Evolutionary conservation across 2,888 invertebrate species (phyloP).

Genomic region (Lamproptera curius): DNA sequence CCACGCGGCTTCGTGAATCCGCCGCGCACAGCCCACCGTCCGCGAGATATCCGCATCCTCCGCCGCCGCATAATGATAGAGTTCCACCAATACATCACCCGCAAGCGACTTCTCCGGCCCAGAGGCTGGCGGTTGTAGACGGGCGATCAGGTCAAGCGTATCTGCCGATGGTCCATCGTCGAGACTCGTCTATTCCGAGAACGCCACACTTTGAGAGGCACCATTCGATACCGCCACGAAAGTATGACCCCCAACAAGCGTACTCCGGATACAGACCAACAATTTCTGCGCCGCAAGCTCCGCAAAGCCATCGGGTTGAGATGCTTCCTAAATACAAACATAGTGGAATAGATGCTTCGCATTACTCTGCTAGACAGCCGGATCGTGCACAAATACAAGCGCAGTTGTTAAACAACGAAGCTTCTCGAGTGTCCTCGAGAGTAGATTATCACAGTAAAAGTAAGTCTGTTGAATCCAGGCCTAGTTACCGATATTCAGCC

Average conservation of each 20-base stretch:
- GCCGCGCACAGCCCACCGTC: constrained; percentile 53
- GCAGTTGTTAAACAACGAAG: constrained; percentile 48
- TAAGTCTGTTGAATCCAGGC: constrained; percentile 48
- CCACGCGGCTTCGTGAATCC: constrained; percentile 54
- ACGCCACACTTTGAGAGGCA: constrained; percentile 59
- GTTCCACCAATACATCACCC: constrained; percentile 73
- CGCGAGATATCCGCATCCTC: constrained; percentile 59
- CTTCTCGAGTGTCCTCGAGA: constrained; percentile 47
- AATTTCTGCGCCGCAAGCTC: constrained; percentile 44
- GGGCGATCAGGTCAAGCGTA: constrained; percentile 51
- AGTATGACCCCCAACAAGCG: constrained; percentile 67
- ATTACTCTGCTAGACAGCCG: constrained; percentile 49
- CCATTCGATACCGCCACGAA: constrained; percentile 51
- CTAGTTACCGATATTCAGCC: constrained; percentile 51
- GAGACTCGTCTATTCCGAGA: constrained; percentile 55
- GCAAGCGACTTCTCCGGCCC: constrained; percentile 44
- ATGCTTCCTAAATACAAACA: constrained; percentile 60
- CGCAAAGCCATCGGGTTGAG: constrained; percentile 56
- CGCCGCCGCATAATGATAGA: constrained; percentile 65
- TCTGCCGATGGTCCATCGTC: constrained; percentile 48
- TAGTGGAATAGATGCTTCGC: constrained; percentile 46
- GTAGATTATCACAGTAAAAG: constrained; percentile 50
- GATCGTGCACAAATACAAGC: constrained; percentile 54
- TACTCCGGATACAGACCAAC: constrained; percentile 65
- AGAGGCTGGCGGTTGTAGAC: constrained; percentile 45